Evolutionary conservation across 1,140 invertebrate genomes (phyloP), one percentile per base, ranked within the genome.

Genomic region (Anadara kagoshimensis): DNA sequence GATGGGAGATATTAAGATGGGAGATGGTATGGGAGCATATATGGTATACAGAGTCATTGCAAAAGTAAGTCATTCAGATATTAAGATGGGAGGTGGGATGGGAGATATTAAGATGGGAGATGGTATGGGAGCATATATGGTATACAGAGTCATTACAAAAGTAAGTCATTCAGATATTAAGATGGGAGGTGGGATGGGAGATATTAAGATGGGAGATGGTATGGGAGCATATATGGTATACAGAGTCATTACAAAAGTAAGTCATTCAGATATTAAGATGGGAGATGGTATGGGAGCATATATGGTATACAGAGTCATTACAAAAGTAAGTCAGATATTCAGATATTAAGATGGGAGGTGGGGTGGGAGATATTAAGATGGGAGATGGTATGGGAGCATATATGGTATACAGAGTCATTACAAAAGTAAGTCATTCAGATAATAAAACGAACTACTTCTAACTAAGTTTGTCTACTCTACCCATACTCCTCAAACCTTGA

Each of bases 71-170:
- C n/a, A n/a, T n/a, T n/a, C n/a, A n/a, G n/a, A n/a, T n/a, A n/a
- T n/a, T n/a, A n/a, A n/a, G n/a, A n/a, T n/a, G n/a, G n/a, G n/a
- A n/a, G n/a, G n/a, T n/a, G n/a, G n/a, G n/a, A n/a, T n/a, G n/a
- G n/a, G n/a, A n/a, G n/a, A n/a, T n/a, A n/a, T n/a, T n/a, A 99
- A 98, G 90, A 93, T 98, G 62, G 98, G 98, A 10, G 98, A 99
- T 89, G 98, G 98, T 44, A 98, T 99, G 94, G 94, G 94, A 67
- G 94, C 97, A 20, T 99, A 98, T 89, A 94, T 99, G 71, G 95
- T 96, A 1, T 99, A 98, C 85, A 94, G 94, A 88, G 94, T 90
- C 29, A 81, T 81, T 11, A 87, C 85, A 29, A 87, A 85, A 79
- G 86, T 89, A 79, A 70, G 69, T 61, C 3, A 10, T n/a, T 43